A percentile compares a stretch with the other conserved stretches of the same genome.
Conservation (phyloP, 1,140 invertebrate genomes). For the Bombyx mori region ASM3026992v2 NC_085110.1:10756001-10756500, state of each 20-base stretch:
- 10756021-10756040: too few species aligned
- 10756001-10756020: too few species aligned
- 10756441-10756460: slow-evolving; percentile 42
- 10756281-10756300: slow-evolving; percentile 22
- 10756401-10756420: slow-evolving; percentile 28
- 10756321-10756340: background rate
- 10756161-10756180: slow-evolving; percentile 9
- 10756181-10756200: slow-evolving; percentile 22
- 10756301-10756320: background rate
- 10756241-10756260: slow-evolving; percentile 19
- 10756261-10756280: slow-evolving; percentile 14
- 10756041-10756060: too few species aligned
- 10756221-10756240: slow-evolving; percentile 21
- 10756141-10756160: slow-evolving; percentile 8
- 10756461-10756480: slow-evolving; percentile 17
- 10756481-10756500: slow-evolving; percentile 16
- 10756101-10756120: too few species aligned
- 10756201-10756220: slow-evolving; percentile 21
- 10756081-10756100: too few species aligned
- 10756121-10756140: background rate
- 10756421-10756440: slow-evolving; percentile 31
- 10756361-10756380: slow-evolving; percentile 20
- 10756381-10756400: slow-evolving; percentile 18
- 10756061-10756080: too few species aligned
- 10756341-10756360: slow-evolving; percentile 5